A percentile compares a stretch with the other conserved stretches of the same genome.
Evolutionary conservation across 2,797 vertebrate genomes (phyloP).

Genomic region (Tapera naevia): DNA sequence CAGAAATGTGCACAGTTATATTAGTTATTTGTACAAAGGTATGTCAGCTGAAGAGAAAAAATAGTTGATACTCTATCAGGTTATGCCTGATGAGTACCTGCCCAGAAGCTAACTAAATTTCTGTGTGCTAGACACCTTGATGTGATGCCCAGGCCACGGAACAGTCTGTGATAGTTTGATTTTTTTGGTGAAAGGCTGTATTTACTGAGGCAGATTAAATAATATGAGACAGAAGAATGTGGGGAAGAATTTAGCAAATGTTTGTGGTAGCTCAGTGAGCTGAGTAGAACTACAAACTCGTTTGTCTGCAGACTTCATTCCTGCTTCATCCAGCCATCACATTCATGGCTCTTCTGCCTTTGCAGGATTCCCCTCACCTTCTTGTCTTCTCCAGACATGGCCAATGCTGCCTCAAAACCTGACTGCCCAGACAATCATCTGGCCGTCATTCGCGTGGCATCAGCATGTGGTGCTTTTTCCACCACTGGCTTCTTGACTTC

Average conservation of each 20-base stretch:
- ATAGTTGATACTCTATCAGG: background rate
- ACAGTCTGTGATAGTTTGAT: background rate
- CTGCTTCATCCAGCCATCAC: background rate
- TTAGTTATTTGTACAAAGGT: background rate
- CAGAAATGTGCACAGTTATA: background rate
- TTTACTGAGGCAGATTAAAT: background rate
- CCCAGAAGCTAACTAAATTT: background rate
- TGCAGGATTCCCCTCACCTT: background rate
- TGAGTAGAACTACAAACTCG: background rate
- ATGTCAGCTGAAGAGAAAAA: background rate
- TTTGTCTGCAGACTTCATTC: background rate
- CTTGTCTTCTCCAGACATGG: background rate
- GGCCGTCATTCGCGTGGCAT: rapidly evolving
- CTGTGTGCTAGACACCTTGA: background rate
- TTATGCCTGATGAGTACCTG: background rate
- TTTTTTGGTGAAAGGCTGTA: background rate
- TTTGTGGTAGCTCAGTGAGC: background rate
- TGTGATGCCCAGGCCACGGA: background rate
- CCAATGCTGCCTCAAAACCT: background rate
- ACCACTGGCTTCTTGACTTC: background rate
- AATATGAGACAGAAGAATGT: background rate
- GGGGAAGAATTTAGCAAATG: background rate
- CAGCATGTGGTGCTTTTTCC: background rate
- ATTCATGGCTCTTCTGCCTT: background rate
- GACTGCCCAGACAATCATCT: rapidly evolving